phyloP scores from a whole-genome alignment of 2,113 vertebrate species.

The Rhinolophus sinicus region DNA sequence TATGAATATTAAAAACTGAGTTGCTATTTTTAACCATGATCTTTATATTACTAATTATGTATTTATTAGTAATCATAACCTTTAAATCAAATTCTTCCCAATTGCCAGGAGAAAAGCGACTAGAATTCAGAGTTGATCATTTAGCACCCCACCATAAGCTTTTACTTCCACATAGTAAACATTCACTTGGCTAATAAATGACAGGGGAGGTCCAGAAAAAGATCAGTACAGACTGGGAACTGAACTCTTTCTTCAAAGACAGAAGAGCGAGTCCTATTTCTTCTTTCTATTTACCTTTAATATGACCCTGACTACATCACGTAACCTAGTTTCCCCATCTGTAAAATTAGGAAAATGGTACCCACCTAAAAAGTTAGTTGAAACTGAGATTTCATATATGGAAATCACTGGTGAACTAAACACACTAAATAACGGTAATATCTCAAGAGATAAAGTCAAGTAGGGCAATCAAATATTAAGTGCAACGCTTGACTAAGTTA shows the following conservation, averaged over 20 bases:
- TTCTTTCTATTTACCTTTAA: neutral
- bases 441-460: neutral
- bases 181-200: neutral
- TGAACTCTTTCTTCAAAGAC: neutral
- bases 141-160: neutral
- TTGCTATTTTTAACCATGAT: neutral
- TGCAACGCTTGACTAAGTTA: neutral
- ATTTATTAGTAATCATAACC: neutral
- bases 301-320: neutral
- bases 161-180: neutral
- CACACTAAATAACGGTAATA: neutral
- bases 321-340: neutral
- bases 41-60: neutral
- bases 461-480: neutral
- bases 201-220: neutral
- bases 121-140: neutral
- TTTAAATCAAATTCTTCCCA: conserved; percentile 52
- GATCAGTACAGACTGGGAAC: neutral
- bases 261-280: neutral
- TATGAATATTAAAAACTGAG: neutral
- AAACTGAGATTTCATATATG: neutral
- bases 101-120: neutral
- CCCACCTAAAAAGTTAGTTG: neutral
- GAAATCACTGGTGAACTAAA: conserved; percentile 27
- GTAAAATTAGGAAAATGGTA: conserved; percentile 23